Evolutionary conservation across 2,888 invertebrate species (phyloP).

Genomic region (Patella depressa): DNA sequence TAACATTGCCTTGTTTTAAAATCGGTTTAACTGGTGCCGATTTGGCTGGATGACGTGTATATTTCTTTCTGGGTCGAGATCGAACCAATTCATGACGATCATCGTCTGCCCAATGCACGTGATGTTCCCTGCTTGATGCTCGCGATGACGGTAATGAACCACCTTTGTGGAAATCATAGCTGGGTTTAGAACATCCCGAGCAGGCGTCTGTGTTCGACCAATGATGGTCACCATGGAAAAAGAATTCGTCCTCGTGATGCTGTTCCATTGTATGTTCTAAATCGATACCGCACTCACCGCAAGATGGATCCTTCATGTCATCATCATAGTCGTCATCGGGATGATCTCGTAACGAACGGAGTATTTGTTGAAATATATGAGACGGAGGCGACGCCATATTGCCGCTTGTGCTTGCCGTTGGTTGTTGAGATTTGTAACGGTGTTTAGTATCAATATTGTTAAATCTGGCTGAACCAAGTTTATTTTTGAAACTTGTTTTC

Average conservation of each 20-base stretch:
- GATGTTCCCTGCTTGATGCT: background rate
- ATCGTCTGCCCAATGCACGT: background rate
- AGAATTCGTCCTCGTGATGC: background rate
- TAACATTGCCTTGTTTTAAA: background rate
- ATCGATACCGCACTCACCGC: background rate
- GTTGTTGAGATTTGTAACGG: no score
- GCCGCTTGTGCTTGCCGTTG: background rate
- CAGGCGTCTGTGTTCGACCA: background rate
- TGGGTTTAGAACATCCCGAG: background rate
- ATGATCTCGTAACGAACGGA: background rate
- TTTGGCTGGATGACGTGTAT: background rate
- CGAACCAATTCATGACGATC: background rate
- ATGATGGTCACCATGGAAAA: background rate
- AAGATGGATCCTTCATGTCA: background rate
- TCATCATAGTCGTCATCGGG: background rate
- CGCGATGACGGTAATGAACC: background rate
- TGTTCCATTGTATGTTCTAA: background rate
- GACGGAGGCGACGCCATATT: background rate
- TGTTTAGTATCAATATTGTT: no score
- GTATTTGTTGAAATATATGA: constrained; percentile 1
- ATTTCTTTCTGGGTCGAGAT: background rate
- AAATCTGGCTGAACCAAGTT: no score
- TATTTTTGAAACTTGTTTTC: no score
- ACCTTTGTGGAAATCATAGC: background rate
- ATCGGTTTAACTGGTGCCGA: background rate